Evolutionary conservation across 2,888 invertebrate species (phyloP).

Genomic region (Tetragonula carbonaria): DNA sequence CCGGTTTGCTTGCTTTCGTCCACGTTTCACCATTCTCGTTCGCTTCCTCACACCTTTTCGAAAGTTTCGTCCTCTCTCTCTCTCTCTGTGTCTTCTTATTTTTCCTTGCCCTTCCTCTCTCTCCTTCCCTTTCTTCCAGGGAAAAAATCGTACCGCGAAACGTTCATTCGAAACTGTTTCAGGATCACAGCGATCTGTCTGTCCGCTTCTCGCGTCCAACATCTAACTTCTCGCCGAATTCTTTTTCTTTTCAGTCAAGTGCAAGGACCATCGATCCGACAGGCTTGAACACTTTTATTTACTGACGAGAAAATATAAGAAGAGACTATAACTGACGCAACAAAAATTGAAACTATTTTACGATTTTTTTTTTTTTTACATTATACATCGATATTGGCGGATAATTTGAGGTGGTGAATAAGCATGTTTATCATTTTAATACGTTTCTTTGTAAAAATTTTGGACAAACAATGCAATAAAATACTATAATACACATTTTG

Average conservation of each 20-base stretch:
- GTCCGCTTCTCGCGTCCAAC: not conserved
- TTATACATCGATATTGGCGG: no score
- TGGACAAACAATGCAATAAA: no score
- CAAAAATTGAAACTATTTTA: no score
- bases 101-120: not conserved
- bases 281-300: not conserved
- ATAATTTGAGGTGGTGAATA: no score
- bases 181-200: conserved; percentile 6
- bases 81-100: not conserved
- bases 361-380: no score
- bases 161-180: conserved; percentile 44
- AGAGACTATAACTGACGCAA: not conserved
- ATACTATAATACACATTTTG: no score
- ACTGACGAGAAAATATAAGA: not conserved
- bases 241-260: conserved; percentile 3
- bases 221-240: not conserved
- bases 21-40: not conserved
- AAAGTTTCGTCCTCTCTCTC: conserved; percentile 10
- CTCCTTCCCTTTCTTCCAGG: not conserved
- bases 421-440: no score
- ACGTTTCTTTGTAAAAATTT: no score
- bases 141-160: not conserved
- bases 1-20: conserved; percentile 37
- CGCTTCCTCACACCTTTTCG: conserved; percentile 36
- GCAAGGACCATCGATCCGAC: not conserved